These are phyloP conservation scores for Cantharis nigra DNA, from an alignment of 2,888 invertebrate species.

Conservation along the genomic window DNA sequence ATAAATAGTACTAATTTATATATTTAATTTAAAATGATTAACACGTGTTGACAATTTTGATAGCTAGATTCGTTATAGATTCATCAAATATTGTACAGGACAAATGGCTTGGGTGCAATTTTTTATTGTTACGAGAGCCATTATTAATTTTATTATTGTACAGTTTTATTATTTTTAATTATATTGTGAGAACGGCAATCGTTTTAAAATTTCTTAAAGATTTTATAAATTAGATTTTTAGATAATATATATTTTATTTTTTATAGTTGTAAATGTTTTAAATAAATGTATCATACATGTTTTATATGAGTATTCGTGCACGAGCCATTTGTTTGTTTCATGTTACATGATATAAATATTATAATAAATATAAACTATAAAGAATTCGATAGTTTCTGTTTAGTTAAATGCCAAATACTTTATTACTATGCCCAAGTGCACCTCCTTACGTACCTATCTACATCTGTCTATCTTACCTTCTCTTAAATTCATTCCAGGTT, in stretches of 20 bases:
- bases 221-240: conserved; percentile 49
- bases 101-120: conserved; percentile 58
- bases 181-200: conserved; percentile 43
- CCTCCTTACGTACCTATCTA: neutral
- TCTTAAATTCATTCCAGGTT: neutral
- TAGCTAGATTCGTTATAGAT: conserved; percentile 57
- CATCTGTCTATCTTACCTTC: neutral
- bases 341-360: conserved; percentile 53
- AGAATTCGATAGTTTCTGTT: conserved; percentile 25
- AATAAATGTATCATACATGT: conserved; percentile 41
- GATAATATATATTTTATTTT: conserved; percentile 55
- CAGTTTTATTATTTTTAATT: conserved; percentile 44
- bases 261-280: conserved; percentile 49
- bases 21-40: conserved; percentile 58
- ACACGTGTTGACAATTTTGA: conserved; percentile 58
- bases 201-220: conserved; percentile 52
- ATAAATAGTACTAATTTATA: conserved; percentile 57
- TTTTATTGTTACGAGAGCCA: conserved; percentile 53
- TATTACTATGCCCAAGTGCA: neutral
- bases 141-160: conserved; percentile 48
- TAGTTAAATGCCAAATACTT: conserved; percentile 4
- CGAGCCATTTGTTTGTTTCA: conserved; percentile 55
- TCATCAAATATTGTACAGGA: conserved; percentile 56
- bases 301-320: conserved; percentile 39
- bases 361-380: conserved; percentile 41